phyloP scores from a whole-genome alignment of 2,797 vertebrate species.

The Silurus aristotelis region DNA sequence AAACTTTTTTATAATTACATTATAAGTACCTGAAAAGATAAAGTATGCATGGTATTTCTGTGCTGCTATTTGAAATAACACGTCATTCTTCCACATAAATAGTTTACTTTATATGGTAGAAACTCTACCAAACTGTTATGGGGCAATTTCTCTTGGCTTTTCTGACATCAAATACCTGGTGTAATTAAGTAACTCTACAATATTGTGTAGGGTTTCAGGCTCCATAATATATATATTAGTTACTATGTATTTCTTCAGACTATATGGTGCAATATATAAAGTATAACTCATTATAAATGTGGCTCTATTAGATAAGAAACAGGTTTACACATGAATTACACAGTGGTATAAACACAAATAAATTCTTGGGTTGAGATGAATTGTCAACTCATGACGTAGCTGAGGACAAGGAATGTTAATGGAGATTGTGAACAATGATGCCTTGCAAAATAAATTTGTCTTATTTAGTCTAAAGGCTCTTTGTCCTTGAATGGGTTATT shows the following conservation, averaged over 20 bases:
- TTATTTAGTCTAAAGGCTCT: background rate
- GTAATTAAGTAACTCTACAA: background rate
- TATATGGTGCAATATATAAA: background rate
- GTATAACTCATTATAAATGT: background rate
- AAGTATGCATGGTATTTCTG: background rate
- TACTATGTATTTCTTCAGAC: background rate
- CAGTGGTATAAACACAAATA: background rate
- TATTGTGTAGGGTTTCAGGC: background rate
- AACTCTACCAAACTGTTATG: background rate
- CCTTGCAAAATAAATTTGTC: background rate
- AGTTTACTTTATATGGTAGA: background rate
- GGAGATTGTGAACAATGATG: conserved; percentile 16
- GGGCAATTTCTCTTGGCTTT: background rate
- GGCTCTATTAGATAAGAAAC: background rate
- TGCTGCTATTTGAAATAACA: background rate
- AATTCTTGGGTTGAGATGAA: background rate
- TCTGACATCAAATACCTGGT: background rate
- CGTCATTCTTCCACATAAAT: background rate
- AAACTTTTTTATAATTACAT: background rate
- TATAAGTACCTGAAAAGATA: background rate
- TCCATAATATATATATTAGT: background rate
- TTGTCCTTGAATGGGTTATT: background rate
- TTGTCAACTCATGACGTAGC: background rate
- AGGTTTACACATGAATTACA: background rate
- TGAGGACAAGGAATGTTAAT: background rate